phyloP scores from a whole-genome alignment of 2,797 vertebrate genomes.

The Microhierax caerulescens region DNA sequence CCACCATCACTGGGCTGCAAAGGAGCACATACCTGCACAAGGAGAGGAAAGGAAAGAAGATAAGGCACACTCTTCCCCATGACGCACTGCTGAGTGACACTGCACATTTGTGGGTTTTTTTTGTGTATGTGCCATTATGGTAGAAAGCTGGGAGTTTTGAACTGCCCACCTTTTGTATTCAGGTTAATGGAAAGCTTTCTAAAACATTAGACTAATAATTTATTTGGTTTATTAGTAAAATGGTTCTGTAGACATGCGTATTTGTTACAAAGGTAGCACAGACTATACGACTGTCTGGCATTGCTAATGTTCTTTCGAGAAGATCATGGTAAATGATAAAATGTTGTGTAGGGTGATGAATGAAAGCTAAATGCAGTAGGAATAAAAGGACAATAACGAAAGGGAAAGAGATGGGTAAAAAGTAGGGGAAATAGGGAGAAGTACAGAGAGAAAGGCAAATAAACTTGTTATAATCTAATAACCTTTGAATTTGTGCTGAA shows the following conservation, averaged over 20 bases:
- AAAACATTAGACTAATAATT: not conserved
- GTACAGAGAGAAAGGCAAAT: not conserved
- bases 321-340: not conserved
- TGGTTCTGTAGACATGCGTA: not conserved
- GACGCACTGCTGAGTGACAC: fast-evolving
- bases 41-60: not conserved
- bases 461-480: not conserved
- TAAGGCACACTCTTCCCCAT: fast-evolving
- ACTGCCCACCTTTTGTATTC: not conserved
- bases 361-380: not conserved
- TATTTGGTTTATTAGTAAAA: not conserved
- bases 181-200: not conserved
- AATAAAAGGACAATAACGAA: not conserved
- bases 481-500: not conserved
- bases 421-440: not conserved
- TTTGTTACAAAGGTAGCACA: not conserved
- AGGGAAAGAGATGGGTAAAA: not conserved
- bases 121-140: not conserved
- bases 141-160: not conserved
- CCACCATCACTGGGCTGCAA: not conserved
- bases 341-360: not conserved
- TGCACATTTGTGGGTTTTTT: not conserved
- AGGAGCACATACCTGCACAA: not conserved
- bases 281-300: not conserved
- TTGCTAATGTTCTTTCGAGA: not conserved